phyloP scores from a whole-genome alignment of 2,888 invertebrate genomes.

The Therioaphis trifolii region DNA sequence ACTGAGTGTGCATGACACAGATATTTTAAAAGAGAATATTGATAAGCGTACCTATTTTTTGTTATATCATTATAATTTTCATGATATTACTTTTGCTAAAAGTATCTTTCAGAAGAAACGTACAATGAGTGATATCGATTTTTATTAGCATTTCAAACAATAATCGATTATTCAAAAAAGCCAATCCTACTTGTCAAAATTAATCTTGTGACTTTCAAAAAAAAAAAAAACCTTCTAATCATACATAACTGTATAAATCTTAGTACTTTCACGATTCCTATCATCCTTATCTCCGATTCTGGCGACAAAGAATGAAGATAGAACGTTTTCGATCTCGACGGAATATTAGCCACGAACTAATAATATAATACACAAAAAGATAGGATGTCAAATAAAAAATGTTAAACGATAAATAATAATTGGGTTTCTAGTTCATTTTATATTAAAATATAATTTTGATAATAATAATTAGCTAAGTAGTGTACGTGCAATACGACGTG shows the following conservation, averaged over 20 bases:
- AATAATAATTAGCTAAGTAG: too few species aligned
- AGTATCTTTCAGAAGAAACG: neutral
- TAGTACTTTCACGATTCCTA: slow-evolving; percentile 31
- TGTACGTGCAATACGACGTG: too few species aligned
- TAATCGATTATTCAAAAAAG: slow-evolving; percentile 11
- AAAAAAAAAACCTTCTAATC: neutral
- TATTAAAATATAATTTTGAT: too few species aligned
- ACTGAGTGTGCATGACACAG: too few species aligned
- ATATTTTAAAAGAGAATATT: too few species aligned
- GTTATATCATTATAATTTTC: too few species aligned
- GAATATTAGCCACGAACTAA: neutral
- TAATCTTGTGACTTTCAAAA: slow-evolving; percentile 21
- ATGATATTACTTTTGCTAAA: neutral
- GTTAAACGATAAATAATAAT: too few species aligned
- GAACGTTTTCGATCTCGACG: neutral
- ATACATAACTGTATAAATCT: neutral
- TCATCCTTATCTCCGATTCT: neutral
- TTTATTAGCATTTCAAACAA: neutral
- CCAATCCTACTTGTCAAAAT: neutral
- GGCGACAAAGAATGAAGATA: neutral
- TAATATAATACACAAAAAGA: too few species aligned
- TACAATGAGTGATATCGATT: neutral
- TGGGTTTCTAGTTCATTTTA: too few species aligned
- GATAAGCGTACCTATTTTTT: too few species aligned
- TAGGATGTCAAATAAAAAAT: too few species aligned